Conservation (phyloP, 1,140 invertebrate genomes). For the Trachymyrmex septentrionalis region DNA sequence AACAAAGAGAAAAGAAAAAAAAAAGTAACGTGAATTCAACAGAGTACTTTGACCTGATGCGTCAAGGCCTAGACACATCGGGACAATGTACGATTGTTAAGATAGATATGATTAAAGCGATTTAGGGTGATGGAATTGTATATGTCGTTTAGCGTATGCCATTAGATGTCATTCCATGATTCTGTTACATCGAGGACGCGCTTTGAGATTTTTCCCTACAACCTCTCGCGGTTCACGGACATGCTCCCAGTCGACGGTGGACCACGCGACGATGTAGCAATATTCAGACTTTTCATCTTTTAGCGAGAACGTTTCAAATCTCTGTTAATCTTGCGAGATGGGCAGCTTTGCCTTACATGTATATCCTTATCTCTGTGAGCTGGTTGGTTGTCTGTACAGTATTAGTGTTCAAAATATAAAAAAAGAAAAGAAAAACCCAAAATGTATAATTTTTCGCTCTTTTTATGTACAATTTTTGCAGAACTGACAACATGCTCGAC, state of each 20-base stretch:
- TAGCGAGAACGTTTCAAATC: conserved; percentile 58
- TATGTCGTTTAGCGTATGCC: conserved; percentile 76
- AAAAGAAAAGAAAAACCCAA: conserved; percentile 60
- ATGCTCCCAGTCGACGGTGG: conserved; percentile 78
- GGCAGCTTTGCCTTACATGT: conserved; percentile 76
- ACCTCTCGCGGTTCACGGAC: conserved; percentile 76
- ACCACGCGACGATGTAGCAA: conserved; percentile 80
- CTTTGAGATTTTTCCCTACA: conserved; percentile 73
- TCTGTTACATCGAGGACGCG: conserved; percentile 82
- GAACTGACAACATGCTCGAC: too few species aligned
- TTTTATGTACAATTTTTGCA: not conserved
- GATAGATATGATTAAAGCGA: conserved; percentile 65
- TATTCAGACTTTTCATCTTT: conserved; percentile 60
- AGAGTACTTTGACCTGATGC: conserved; percentile 64
- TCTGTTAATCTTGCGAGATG: conserved; percentile 56
- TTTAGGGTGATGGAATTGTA: conserved; percentile 81
- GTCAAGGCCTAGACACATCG: conserved; percentile 80
- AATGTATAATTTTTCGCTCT: conserved; percentile 3
- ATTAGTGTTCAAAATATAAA: conserved; percentile 83
- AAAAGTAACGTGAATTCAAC: conserved; percentile 40
- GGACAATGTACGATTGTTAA: conserved; percentile 62
- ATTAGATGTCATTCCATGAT: conserved; percentile 84
- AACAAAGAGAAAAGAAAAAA: conserved; percentile 44
- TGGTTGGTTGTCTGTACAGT: conserved; percentile 83
- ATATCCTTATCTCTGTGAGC: conserved; percentile 78